Evolutionary conservation across 2,797 vertebrate genomes (phyloP).

Genomic region (Sebastes reedi): DNA sequence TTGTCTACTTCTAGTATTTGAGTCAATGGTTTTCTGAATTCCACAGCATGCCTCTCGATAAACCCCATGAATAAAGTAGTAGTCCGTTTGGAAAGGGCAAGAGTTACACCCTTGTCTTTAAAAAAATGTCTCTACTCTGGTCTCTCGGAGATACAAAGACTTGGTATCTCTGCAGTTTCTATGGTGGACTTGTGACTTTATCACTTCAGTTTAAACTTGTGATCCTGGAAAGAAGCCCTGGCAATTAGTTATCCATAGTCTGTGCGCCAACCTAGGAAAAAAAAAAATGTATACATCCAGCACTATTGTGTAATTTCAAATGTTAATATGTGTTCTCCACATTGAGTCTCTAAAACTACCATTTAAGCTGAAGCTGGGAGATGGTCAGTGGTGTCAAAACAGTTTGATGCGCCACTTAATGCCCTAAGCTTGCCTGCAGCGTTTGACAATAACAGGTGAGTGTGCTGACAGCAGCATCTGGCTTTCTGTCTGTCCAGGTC

Average conservation of each 20-base stretch:
- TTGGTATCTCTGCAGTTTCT: not conserved
- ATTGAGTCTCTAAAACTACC: not conserved
- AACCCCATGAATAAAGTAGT: not conserved
- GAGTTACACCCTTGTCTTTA: not conserved
- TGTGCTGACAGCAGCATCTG: constrained; percentile 43
- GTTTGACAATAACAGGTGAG: constrained; percentile 32
- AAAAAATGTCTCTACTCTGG: not conserved
- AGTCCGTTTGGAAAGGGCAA: not conserved
- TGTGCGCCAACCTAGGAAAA: not conserved
- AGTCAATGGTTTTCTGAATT: not conserved
- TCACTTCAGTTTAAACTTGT: not conserved
- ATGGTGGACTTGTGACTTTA: not conserved
- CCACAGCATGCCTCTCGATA: not conserved
- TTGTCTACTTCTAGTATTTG: not conserved
- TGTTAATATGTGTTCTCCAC: not conserved
- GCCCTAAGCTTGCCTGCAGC: constrained; percentile 44
- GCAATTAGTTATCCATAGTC: not conserved
- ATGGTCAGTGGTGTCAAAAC: constrained; percentile 26
- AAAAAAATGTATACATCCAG: not conserved
- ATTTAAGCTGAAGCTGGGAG: constrained; percentile 13
- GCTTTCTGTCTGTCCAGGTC: constrained; percentile 21
- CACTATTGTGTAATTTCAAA: not conserved
- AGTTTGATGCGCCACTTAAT: constrained; percentile 29
- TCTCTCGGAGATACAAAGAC: not conserved
- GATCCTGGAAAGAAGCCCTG: not conserved